A percentile compares a stretch with the other conserved stretches of the same genome.
phyloP scores from a whole-genome alignment of 2,888 invertebrate genomes.

The Heliconius ethilla region DNA sequence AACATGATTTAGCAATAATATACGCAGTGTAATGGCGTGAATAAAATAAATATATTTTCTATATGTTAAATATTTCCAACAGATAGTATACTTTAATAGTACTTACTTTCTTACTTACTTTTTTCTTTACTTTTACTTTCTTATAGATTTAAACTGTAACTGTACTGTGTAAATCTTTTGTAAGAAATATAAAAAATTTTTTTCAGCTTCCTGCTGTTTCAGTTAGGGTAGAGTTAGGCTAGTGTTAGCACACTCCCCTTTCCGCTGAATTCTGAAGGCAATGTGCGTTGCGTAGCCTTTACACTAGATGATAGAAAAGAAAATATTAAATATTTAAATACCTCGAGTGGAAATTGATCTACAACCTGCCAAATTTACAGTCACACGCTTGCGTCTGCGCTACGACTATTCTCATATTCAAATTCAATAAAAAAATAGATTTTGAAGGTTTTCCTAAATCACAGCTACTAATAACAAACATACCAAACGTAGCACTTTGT shows the following conservation, averaged over 20 bases:
- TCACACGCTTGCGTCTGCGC: too few species aligned
- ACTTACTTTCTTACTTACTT: too few species aligned
- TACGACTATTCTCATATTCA: not conserved
- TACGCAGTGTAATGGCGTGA: slow-evolving; percentile 37
- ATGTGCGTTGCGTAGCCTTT: too few species aligned
- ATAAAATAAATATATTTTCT: not conserved
- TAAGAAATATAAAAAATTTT: not conserved
- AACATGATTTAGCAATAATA: slow-evolving; percentile 46
- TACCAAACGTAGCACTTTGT: not conserved
- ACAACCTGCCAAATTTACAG: too few species aligned
- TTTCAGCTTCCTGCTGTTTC: too few species aligned
- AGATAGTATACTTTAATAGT: not conserved
- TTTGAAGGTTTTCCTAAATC: not conserved
- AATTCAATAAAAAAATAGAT: not conserved
- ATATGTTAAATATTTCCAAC: not conserved
- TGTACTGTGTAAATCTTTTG: not conserved
- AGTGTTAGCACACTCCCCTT: too few species aligned
- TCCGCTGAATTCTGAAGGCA: too few species aligned
- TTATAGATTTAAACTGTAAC: not conserved
- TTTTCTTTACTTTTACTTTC: too few species aligned
- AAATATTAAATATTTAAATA: too few species aligned
- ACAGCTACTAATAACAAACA: not conserved
- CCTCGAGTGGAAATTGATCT: too few species aligned
- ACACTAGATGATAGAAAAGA: too few species aligned
- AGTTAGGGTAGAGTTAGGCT: too few species aligned